Base-by-base conservation (phyloP, 1,140 invertebrate species). In the Macrocentrus cingulum region DNA sequence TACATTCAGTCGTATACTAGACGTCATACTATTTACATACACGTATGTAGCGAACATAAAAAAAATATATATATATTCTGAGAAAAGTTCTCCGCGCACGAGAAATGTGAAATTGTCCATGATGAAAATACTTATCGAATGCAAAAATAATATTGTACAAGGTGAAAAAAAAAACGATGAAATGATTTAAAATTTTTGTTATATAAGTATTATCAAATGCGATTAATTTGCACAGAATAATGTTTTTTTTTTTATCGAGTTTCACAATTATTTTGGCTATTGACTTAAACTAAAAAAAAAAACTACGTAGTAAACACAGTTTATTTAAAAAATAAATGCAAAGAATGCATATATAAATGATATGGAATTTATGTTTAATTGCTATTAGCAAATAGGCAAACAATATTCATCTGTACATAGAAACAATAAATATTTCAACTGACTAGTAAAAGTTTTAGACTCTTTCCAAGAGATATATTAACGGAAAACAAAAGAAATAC, bases 321-420 rank as follows among this genome's bases (percentile, higher is more conserved):
- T n/a, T n/a, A n/a, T n/a, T n/a, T n/a, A n/a, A n/a, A n/a, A n/a
- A n/a, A n/a, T n/a, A n/a, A n/a, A n/a, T n/a, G n/a, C n/a, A n/a
- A n/a, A n/a, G n/a, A n/a, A n/a, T n/a, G n/a, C n/a, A n/a, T n/a
- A n/a, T n/a, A n/a, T n/a, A n/a, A n/a, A n/a, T n/a, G n/a, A n/a
- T n/a, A 45, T 53, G 55, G 52, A 60, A 32, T 41, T 62, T 66
- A 39, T 36, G 65, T 68, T 66, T 67, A 61, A 67, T 69, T 59
- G 64, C 65, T 67, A 67, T 60, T 70, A 69, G 62, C 56, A 65
- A 59, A 42, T 59, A 63, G 56, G 56, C 42, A n/a, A n/a, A n/a
- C n/a, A 63, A 59, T 56, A 62, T 63, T 74, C 66, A 70, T 70
- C 66, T 76, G 74, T 76, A 76, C 64, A 76, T 76, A 76, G 72